Evolutionary conservation across 2,888 invertebrate species (phyloP).

Genomic region (Caradrina kadenii): DNA sequence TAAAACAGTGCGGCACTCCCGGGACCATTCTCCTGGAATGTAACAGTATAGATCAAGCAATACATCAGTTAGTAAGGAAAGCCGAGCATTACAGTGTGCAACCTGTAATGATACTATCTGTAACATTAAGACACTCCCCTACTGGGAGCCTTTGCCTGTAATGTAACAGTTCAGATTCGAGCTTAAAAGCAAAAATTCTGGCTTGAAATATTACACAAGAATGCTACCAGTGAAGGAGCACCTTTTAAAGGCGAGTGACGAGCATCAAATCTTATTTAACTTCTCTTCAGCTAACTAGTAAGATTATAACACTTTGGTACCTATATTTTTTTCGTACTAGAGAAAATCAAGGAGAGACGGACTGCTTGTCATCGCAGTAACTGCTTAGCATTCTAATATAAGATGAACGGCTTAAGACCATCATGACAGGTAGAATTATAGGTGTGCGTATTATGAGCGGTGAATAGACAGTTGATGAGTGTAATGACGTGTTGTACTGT

Average conservation of each 20-base stretch:
- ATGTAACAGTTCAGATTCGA: no score
- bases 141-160: no score
- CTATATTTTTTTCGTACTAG: slow-evolving; percentile 1
- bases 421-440: slow-evolving; percentile 51
- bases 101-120: no score
- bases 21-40: no score
- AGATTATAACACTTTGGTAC: background rate
- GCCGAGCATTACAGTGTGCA: no score
- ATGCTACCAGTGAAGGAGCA: no score
- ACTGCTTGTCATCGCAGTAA: slow-evolving; percentile 42
- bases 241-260: no score
- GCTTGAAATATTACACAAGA: no score
- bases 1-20: background rate
- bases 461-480: slow-evolving; percentile 40
- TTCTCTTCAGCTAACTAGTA: background rate
- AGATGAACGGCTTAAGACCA: slow-evolving; percentile 29
- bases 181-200: no score
- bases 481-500: slow-evolving; percentile 24
- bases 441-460: slow-evolving; percentile 17
- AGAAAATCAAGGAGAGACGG: slow-evolving; percentile 23
- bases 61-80: no score
- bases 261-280: background rate
- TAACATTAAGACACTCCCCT: no score
- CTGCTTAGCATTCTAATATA: slow-evolving; percentile 26
- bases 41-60: no score